These are phyloP conservation scores for Tethya wilhelma DNA, from an alignment of 37 sponge, comb jelly and placozoan species.

Conservation along the genomic window DNA sequence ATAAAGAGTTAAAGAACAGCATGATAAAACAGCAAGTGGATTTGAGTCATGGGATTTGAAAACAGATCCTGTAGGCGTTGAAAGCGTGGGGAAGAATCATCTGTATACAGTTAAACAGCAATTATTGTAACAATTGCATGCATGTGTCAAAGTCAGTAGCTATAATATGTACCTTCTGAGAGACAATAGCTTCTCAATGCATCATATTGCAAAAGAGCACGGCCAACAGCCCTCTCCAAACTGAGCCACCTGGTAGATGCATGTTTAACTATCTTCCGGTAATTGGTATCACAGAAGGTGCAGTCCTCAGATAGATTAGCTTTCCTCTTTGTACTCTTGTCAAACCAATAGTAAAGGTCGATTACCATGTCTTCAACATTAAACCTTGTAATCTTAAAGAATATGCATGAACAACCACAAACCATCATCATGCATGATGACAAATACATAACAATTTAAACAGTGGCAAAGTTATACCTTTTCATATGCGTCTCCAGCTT, in stretches of 20 bases:
- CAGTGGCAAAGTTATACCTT: conserved; percentile 18
- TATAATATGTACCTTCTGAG: conserved; percentile 31
- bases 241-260: conserved; percentile 54
- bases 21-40: conserved; percentile 39
- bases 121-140: not conserved
- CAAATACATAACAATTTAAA: not conserved
- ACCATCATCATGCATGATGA: not conserved
- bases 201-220: conserved; percentile 45
- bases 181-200: conserved; percentile 44
- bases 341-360: conserved; percentile 52
- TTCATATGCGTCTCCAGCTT: conserved; percentile 35
- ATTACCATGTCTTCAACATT: conserved; percentile 50
- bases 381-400: conserved; percentile 49
- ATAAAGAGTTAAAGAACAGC: conserved; percentile 34
- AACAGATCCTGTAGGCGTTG: conserved; percentile 17
- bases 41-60: conserved; percentile 33
- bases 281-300: conserved; percentile 37
- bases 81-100: conserved; percentile 12
- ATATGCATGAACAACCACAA: not conserved
- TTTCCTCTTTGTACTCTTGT: conserved; percentile 59
- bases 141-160: too few species aligned
- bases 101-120: conserved; percentile 1
- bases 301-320: conserved; percentile 37
- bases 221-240: conserved; percentile 27
- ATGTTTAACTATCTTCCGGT: conserved; percentile 52